Conservation (phyloP, 2,888 invertebrate genomes). For the Heliconius aoede region DNA sequence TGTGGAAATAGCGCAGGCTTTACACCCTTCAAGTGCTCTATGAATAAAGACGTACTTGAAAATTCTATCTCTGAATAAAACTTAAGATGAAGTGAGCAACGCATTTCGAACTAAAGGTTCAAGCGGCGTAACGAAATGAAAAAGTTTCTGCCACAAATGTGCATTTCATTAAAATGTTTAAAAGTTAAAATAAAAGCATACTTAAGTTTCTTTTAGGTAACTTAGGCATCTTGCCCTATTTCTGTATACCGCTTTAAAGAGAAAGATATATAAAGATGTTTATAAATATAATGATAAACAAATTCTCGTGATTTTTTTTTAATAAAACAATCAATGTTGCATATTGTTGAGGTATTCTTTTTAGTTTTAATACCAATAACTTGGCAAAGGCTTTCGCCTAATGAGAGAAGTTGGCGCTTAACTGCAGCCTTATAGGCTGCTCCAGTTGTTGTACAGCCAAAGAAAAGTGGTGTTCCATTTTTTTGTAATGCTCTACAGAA, state of each 20-base stretch:
- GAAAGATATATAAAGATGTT: background rate
- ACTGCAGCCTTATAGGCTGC: conserved; percentile 20
- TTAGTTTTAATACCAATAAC: conserved; percentile 20
- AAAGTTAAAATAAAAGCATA: background rate
- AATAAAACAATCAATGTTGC: conserved; percentile 1
- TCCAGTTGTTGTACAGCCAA: conserved; percentile 8
- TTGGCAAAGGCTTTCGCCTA: conserved; percentile 29
- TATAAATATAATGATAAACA: background rate
- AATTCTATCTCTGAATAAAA: conserved; percentile 43
- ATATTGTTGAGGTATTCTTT: conserved; percentile 13
- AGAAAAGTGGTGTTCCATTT: conserved; percentile 29
- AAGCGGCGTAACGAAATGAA: conserved; percentile 19
- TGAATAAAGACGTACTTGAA: conserved; percentile 47
- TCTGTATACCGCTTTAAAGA: background rate
- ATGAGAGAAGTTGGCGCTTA: conserved; percentile 31
- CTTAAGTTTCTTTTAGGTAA: background rate
- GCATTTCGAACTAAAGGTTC: conserved; percentile 20
- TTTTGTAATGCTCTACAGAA: conserved; percentile 16
- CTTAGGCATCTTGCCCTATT: background rate
- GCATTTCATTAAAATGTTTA: conserved; percentile 6
- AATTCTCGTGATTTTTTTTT: background rate
- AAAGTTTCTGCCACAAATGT: conserved; percentile 8
- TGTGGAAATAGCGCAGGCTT: conserved; percentile 42
- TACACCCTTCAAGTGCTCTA: conserved; percentile 40
- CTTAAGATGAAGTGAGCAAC: conserved; percentile 38